Conservation (phyloP, 2,797 vertebrate species). For the Chaenodraco wilsoni region DNA sequence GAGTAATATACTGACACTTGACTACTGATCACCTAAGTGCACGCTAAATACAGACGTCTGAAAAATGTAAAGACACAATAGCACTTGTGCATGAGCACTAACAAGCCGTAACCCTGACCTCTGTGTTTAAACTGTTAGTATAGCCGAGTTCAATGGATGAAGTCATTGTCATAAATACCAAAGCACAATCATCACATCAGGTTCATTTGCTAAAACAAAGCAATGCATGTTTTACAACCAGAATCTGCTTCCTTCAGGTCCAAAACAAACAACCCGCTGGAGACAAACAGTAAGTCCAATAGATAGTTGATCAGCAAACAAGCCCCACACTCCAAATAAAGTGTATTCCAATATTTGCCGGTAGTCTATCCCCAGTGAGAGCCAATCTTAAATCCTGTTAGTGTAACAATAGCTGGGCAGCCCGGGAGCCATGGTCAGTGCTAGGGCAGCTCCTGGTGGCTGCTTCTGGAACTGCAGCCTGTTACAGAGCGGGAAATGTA, state of each 20-base stretch:
- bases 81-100: background rate
- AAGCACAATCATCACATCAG: background rate
- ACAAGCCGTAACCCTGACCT: conserved; percentile 15
- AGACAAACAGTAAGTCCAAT: background rate
- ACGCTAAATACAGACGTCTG: conserved; percentile 11
- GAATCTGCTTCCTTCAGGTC: background rate
- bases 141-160: background rate
- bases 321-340: background rate
- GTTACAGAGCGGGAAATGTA: no score
- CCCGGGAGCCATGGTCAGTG: conserved; percentile 52
- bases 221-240: background rate
- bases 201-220: background rate
- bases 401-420: background rate
- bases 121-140: conserved; percentile 3
- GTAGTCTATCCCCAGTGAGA: background rate
- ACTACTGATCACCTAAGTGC: conserved; percentile 3
- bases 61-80: conserved; percentile 5
- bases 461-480: conserved; percentile 62
- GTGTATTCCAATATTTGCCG: background rate
- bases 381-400: background rate
- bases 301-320: background rate
- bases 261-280: background rate
- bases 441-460: conserved; percentile 81
- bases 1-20: background rate
- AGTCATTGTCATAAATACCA: conserved; percentile 13